Conservation (phyloP, 2,797 vertebrate species). For the Myripristis murdjan region DNA sequence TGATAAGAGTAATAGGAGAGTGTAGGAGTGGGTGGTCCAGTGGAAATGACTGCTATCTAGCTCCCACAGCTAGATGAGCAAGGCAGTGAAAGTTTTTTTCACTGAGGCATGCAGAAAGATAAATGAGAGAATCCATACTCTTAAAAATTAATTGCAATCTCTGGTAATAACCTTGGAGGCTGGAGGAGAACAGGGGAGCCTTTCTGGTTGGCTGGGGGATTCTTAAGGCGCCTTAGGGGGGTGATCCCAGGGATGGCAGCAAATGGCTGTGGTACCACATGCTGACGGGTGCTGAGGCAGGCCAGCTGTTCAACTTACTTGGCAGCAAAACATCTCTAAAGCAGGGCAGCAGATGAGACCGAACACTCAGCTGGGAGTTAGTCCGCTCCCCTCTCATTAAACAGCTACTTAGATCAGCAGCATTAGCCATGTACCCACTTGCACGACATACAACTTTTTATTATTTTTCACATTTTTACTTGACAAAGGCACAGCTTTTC, state of each 20-base stretch:
- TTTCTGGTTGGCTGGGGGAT: conserved; percentile 63
- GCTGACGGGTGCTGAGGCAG: conserved; percentile 65
- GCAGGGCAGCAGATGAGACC: conserved; percentile 53
- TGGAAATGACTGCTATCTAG: conserved; percentile 43
- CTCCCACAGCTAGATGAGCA: conserved; percentile 59
- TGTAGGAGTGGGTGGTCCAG: conserved; percentile 14
- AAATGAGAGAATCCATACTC: conserved; percentile 73
- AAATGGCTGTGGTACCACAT: conserved; percentile 64
- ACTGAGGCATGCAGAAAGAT: conserved; percentile 59
- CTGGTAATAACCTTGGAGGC: conserved; percentile 72
- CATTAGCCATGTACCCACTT: conserved; percentile 29
- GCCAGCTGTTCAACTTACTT: conserved; percentile 73
- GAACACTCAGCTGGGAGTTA: conserved; percentile 19
- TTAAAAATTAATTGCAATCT: conserved; percentile 81
- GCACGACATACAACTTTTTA: conserved; percentile 8
- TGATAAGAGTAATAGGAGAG: conserved; percentile 32
- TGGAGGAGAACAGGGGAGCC: conserved; percentile 46
- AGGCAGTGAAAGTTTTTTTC: conserved; percentile 47
- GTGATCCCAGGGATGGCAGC: conserved; percentile 64
- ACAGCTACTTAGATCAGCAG: conserved; percentile 40
- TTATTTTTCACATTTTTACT: conserved; percentile 18
- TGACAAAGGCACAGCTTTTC: conserved; percentile 11
- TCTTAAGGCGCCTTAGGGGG: conserved; percentile 57
- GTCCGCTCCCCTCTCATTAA: conserved; percentile 41
- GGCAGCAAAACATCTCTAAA: conserved; percentile 58